These are phyloP conservation scores for Dendrolimus kikuchii DNA, from an alignment of 1,140 invertebrate species.

Conservation along the genomic window DNA sequence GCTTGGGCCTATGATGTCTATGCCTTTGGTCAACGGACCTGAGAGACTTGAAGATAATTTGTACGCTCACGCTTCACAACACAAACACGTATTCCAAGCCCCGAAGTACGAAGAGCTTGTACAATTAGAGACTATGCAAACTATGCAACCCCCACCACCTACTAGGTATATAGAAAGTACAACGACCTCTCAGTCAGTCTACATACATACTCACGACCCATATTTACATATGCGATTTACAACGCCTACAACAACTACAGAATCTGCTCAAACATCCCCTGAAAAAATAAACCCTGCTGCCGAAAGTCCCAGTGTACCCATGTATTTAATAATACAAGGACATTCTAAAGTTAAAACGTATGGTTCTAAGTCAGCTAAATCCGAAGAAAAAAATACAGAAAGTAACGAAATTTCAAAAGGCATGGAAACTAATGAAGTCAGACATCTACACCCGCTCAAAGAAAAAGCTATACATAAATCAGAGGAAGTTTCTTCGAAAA, in stretches of 20 bases:
- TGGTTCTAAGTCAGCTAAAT: slow-evolving; percentile 71
- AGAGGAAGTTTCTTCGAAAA: slow-evolving; percentile 24
- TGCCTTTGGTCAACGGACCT: slow-evolving; percentile 53
- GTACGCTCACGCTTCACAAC: slow-evolving; percentile 59
- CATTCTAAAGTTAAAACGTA: slow-evolving; percentile 89
- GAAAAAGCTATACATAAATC: slow-evolving; percentile 41
- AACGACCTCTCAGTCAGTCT: slow-evolving; percentile 10
- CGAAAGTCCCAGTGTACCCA: slow-evolving; percentile 76
- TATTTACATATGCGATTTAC: slow-evolving; percentile 60
- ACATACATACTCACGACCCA: slow-evolving; percentile 43
- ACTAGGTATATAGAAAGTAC: slow-evolving; percentile 39
- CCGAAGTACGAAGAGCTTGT: slow-evolving; percentile 25
- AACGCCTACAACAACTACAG: slow-evolving; percentile 49
- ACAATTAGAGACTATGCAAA: slow-evolving; percentile 63
- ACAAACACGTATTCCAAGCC: slow-evolving; percentile 48
- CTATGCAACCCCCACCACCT: slow-evolving; percentile 63
- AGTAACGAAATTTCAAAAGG: slow-evolving; percentile 49
- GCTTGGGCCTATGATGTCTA: slow-evolving; percentile 57
- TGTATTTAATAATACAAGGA: slow-evolving; percentile 86
- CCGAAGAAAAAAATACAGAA: slow-evolving; percentile 18
- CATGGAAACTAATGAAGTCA: slow-evolving; percentile 73
- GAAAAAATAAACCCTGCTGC: slow-evolving; percentile 78
- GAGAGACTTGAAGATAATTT: slow-evolving; percentile 55
- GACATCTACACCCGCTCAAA: slow-evolving; percentile 71
- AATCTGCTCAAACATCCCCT: slow-evolving; percentile 66